These are phyloP conservation scores for Aethes cnicana DNA, from an alignment of 2,888 invertebrate genomes.

Conservation along the genomic window DNA sequence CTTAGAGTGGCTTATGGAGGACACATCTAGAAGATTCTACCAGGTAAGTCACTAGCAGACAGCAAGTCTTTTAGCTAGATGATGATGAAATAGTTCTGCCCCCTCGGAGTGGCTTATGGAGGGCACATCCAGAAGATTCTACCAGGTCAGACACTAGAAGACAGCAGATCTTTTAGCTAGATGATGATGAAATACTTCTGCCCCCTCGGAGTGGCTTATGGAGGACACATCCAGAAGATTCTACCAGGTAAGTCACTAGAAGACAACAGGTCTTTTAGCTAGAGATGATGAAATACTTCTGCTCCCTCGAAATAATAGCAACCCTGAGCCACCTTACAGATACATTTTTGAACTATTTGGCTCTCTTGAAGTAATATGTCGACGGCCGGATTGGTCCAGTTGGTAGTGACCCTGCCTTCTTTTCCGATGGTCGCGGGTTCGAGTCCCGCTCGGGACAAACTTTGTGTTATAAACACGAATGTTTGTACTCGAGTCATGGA, in stretches of 20 bases:
- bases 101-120: constrained; percentile 94
- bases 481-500: too few relatives aligned
- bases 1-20: constrained; percentile 95
- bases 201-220: constrained; percentile 94
- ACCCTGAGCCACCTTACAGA: too few relatives aligned
- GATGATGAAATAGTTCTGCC: too few relatives aligned
- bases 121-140: constrained; percentile 92
- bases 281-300: constrained; percentile 97
- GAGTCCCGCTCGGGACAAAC: too few relatives aligned
- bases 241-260: constrained; percentile 84
- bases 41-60: constrained; percentile 69
- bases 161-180: constrained; percentile 95
- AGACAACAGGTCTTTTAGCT: constrained; percentile 84
- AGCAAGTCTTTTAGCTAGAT: too few relatives aligned
- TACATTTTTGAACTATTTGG: too few relatives aligned
- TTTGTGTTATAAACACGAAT: too few relatives aligned
- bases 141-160: constrained; percentile 93
- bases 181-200: constrained; percentile 97
- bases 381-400: too few relatives aligned
- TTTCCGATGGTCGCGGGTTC: too few relatives aligned
- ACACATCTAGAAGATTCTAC: constrained; percentile 92
- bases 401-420: too few relatives aligned
- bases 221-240: constrained; percentile 92
- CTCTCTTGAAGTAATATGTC: too few relatives aligned
- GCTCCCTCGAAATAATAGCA: constrained; percentile 96